Evolutionary conservation across 2,888 invertebrate species (phyloP), one percentile per base, ranked within the genome.

Genomic region (Toxonevra muliebris): DNA sequence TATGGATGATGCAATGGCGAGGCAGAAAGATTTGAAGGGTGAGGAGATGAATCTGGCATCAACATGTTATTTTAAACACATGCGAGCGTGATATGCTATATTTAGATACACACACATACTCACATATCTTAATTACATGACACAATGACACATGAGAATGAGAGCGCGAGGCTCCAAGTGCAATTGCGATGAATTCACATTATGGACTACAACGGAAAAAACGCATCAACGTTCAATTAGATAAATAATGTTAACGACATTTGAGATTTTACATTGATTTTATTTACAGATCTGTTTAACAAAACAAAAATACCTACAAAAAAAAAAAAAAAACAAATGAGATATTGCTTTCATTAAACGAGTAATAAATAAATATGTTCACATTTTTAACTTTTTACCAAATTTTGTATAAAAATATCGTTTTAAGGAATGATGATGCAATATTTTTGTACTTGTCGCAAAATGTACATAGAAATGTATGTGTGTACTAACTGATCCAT

Each of bases 61-160:
- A 62, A 43, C 42, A 40, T 62, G 62, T 40, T 41, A 52, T 42
- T 20, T 48, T 30, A n/a, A 10, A 15, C 53, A 53, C 53, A 53
- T 17, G 53, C 53, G 19, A 53, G 12, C 7, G 48, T 12, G 45
- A 43, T 48, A 20, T 48, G 66, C 61, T 66, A 66, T 61, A 66
- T 61, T 57, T 66, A 66, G 66, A 42, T 52, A 19, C 52, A 52
- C 41, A 40, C 30, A 54, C 15, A 19, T 17, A 17, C 17, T 11
- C 12, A 3, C 17, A 9, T 19, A 19, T 9, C 2, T 15, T 17
- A 54, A 15, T 53, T 17, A 17, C 2, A 4, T 53, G 19, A 53
- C 19, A 19, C 11, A 19, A 17, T 15, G 17, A 19, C 11, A 13
- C 57, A 15, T 57, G 20, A 11, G 13, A 10, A 30, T 30, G 19